Evolutionary conservation across 2,797 vertebrate species (phyloP).

Genomic region (Characodon lateralis): DNA sequence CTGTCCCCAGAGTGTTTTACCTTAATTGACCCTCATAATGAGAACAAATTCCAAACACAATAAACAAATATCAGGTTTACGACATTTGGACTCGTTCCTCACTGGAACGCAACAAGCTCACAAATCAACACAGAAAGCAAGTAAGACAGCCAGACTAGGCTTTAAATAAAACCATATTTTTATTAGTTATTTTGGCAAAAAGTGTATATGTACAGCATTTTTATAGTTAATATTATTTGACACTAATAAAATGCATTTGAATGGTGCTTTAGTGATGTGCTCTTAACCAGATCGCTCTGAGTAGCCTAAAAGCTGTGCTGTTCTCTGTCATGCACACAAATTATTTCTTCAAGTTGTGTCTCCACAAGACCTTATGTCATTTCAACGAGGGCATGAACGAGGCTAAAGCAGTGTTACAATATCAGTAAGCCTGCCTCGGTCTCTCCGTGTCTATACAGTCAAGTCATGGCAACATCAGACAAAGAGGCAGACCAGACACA

Average conservation of each 20-base stretch:
- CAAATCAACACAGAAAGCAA: slow-evolving; percentile 24
- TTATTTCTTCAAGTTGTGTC: slow-evolving; percentile 30
- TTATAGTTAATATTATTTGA: slow-evolving; percentile 76
- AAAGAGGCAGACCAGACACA: slow-evolving; percentile 61
- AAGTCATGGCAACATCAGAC: slow-evolving; percentile 68
- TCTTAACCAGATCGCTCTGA: slow-evolving; percentile 76
- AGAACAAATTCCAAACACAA: slow-evolving; percentile 58
- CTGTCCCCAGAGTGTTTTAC: slow-evolving; percentile 49
- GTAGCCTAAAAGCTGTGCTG: slow-evolving; percentile 77
- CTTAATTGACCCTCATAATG: slow-evolving; percentile 57
- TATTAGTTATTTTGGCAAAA: slow-evolving; percentile 84
- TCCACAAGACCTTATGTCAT: slow-evolving; percentile 32
- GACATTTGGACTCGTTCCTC: slow-evolving; percentile 40
- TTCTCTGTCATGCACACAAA: slow-evolving; percentile 76
- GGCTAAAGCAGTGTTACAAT: slow-evolving; percentile 43
- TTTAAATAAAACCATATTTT: slow-evolving; percentile 77
- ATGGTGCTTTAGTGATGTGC: slow-evolving; percentile 82
- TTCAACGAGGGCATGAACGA: slow-evolving; percentile 38
- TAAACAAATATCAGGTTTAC: slow-evolving; percentile 57
- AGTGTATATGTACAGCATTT: slow-evolving; percentile 78
- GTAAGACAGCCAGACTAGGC: slow-evolving; percentile 47
- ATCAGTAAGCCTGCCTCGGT: slow-evolving; percentile 28
- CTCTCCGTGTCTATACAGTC: slow-evolving; percentile 37
- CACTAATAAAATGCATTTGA: slow-evolving; percentile 80
- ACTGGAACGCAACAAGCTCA: slow-evolving; percentile 25